phyloP scores from a whole-genome alignment of 2,113 vertebrate genomes.

The Psophia crepitans region DNA sequence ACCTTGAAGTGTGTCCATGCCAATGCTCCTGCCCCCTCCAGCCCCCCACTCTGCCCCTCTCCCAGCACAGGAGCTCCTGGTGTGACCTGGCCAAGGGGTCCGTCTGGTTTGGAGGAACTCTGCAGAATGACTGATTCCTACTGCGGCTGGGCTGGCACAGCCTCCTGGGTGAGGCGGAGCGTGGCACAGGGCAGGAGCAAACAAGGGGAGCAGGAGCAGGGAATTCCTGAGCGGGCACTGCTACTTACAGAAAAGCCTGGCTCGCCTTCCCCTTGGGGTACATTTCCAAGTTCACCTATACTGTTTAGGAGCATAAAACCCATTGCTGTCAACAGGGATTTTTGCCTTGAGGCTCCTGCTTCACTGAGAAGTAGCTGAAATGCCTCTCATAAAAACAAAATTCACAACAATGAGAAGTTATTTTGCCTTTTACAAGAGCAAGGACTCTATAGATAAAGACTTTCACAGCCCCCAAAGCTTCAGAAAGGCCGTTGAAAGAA shows the following conservation, averaged over 20 bases:
- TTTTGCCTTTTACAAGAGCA: not conserved
- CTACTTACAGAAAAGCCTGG: not conserved
- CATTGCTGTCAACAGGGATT: not conserved
- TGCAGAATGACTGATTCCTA: not conserved
- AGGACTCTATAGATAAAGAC: not conserved
- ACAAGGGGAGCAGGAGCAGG: not conserved
- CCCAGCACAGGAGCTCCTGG: not conserved
- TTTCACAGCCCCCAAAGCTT: not conserved
- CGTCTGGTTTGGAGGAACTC: not conserved
- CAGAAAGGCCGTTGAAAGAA: not conserved
- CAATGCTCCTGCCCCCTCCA: not conserved
- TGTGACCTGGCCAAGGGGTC: not conserved
- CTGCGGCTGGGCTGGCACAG: not conserved
- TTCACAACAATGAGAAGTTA: not conserved
- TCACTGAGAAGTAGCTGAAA: not conserved
- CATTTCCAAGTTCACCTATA: not conserved
- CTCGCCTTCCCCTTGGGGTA: not conserved
- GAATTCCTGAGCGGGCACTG: not conserved
- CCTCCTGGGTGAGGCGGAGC: not conserved
- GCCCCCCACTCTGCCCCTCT: not conserved
- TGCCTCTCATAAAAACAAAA: not conserved
- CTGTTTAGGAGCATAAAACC: not conserved
- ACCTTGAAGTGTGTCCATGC: not conserved
- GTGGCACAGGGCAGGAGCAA: not conserved
- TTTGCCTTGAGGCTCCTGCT: not conserved